These are phyloP conservation scores for Stenchaetothrips biformis DNA, from an alignment of 2,888 invertebrate genomes.

Conservation along the genomic window DNA sequence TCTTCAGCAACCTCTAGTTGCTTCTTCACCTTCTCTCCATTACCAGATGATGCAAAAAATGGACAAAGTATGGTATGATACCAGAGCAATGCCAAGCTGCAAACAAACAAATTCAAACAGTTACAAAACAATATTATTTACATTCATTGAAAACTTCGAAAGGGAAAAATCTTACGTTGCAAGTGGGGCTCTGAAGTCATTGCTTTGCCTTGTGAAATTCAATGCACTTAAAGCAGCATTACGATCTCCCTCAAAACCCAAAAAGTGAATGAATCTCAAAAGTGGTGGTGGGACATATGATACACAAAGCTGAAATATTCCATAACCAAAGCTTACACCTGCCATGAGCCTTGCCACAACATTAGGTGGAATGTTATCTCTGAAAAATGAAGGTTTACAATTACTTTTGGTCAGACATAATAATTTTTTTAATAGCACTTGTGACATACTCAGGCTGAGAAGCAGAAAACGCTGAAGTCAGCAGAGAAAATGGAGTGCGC, in stretches of 20 bases:
- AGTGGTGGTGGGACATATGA: conserved; percentile 62
- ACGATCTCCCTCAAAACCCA: conserved; percentile 63
- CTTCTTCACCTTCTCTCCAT: conserved; percentile 56
- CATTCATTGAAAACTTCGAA: not conserved
- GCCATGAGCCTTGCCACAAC: conserved; percentile 58
- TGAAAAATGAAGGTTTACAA: conserved; percentile 29
- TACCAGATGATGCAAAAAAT: conserved; percentile 55
- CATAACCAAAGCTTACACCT: conserved; percentile 65
- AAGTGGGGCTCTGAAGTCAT: conserved; percentile 63
- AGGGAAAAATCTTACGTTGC: conserved; percentile 52
- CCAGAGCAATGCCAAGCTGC: conserved; percentile 57
- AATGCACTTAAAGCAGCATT: conserved; percentile 55
- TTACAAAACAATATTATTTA: not conserved
- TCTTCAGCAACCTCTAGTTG: conserved; percentile 53
- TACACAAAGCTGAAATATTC: conserved; percentile 61
- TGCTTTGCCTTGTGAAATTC: conserved; percentile 56
- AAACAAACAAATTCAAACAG: conserved; percentile 38
- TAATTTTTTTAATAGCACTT: not conserved
- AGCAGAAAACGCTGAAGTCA: not conserved
- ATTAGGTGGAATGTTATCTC: conserved; percentile 47
- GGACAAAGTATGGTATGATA: conserved; percentile 65
- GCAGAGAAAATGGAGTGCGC: not conserved
- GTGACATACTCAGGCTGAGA: not conserved
- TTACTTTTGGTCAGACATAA: not conserved
- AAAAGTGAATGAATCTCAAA: conserved; percentile 55